phyloP scores from a whole-genome alignment of 2,113 vertebrate species.

The Semnornis frantzii region DNA sequence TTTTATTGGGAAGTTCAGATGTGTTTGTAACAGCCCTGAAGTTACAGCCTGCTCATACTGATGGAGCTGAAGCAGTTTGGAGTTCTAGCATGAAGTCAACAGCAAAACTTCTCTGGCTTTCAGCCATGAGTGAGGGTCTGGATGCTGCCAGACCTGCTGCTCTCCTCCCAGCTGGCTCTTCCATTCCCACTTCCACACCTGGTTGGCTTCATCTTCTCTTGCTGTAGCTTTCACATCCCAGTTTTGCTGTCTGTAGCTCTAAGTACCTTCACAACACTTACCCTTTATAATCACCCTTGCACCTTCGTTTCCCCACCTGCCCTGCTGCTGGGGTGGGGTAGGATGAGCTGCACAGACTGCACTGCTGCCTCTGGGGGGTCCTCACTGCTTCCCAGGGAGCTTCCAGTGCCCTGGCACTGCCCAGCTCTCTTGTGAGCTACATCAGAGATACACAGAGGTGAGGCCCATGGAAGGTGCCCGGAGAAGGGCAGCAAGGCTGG shows the following conservation, averaged over 20 bases:
- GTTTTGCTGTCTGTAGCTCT: not conserved
- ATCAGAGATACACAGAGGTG: not conserved
- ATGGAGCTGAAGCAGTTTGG: not conserved
- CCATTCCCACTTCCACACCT: not conserved
- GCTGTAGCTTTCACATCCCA: not conserved
- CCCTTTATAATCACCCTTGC: not conserved
- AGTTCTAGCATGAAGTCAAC: not conserved
- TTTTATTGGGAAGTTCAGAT: not conserved
- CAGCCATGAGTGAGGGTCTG: not conserved
- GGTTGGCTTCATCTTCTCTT: not conserved
- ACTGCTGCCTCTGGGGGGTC: accelerated
- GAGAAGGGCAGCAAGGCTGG: too few relatives aligned
- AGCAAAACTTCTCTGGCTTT: not conserved
- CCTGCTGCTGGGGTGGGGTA: not conserved
- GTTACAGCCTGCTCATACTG: not conserved
- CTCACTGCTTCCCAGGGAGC: not conserved
- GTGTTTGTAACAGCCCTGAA: not conserved
- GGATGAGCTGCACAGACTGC: not conserved
- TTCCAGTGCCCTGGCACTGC: not conserved
- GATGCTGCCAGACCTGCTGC: not conserved
- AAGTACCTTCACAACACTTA: not conserved
- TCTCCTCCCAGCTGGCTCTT: not conserved
- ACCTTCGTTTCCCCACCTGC: accelerated
- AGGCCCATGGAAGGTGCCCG: too few relatives aligned
- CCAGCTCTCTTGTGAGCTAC: not conserved